Evolutionary conservation across 2,113 vertebrate genomes (phyloP).

Genomic region (Phaethornis superciliosus): DNA sequence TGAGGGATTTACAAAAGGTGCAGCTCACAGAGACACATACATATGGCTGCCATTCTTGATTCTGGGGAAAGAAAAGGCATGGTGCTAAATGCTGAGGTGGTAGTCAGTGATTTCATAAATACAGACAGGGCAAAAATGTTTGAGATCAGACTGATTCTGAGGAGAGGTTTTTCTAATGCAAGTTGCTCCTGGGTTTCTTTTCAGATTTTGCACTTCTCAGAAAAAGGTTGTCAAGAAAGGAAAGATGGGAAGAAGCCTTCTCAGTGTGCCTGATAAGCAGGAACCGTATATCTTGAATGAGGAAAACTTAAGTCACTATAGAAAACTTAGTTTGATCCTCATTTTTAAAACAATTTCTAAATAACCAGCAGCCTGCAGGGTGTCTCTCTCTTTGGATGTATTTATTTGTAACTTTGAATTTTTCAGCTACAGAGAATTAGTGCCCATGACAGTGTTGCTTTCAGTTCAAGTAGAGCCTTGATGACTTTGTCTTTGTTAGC

Average conservation of each 20-base stretch:
- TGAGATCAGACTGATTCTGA: not conserved
- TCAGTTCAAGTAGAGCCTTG: not conserved
- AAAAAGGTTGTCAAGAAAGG: not conserved
- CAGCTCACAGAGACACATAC: not conserved
- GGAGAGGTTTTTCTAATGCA: not conserved
- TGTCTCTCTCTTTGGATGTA: not conserved
- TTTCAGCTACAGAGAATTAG: not conserved
- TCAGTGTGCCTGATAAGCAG: not conserved
- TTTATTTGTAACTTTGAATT: not conserved
- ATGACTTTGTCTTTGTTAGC: not conserved
- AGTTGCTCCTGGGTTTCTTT: not conserved
- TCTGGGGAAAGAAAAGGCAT: not conserved
- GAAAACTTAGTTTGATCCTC: not conserved
- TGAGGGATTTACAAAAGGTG: not conserved
- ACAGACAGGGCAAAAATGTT: not conserved
- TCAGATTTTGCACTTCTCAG: not conserved
- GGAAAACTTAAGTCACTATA: not conserved
- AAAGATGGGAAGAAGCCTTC: not conserved
- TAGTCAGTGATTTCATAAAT: not conserved
- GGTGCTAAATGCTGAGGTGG: not conserved
- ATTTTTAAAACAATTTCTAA: not conserved
- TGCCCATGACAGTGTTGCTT: not conserved
- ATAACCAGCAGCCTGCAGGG: not conserved
- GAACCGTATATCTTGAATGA: not conserved
- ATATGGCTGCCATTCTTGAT: not conserved